Base-by-base conservation (phyloP, 2,797 vertebrate genomes). In the Taenioides sp. region DNA sequence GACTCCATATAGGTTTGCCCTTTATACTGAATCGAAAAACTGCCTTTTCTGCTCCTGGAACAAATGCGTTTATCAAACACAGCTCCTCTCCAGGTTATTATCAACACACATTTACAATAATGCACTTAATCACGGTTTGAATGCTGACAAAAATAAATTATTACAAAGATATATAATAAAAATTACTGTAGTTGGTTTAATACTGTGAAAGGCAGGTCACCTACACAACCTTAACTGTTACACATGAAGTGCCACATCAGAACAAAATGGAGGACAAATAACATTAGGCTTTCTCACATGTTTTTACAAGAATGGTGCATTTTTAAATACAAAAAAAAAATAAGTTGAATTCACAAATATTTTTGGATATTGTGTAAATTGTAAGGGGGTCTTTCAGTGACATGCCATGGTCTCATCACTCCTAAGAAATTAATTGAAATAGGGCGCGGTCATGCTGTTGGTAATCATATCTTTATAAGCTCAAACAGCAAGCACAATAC, bases 401-500 rank as follows among this genome's bases (percentile, higher is more conserved):
- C 88, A 87, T 88, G 89, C 86, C n/a, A 47, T 76, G 85, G 17
- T 87, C 86, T 73, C 27, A 17, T 73, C 68, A 72, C 73, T 73
- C 87, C 75, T 77, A 87, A 79, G 70, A 81, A 85, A 82, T 79
- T 73, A 83, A 60, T 71, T 71, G 66, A 78, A 80, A 84, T 71
- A 74, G 83, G 57, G 57, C 57, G 81, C 77, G 78, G 85, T 87
- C 87, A 91, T 91, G 86, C 89, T 84, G 88, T 88, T 73, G 86
- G 88, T 37, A 18, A 10, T 62, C 60, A 60, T 57, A 23, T 92
- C 86, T 86, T 83, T 73, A 83, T 84, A 90, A 90, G 86, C 87
- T 90, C 85, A 85, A 83, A 91, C 88, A 91, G 87, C 90, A 89
- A 92, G 89, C 89, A 90, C 85, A 90, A 85, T 91, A 92, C 90